phyloP scores from a whole-genome alignment of 2,797 vertebrate genomes.

The Eremophila alpestris region DNA sequence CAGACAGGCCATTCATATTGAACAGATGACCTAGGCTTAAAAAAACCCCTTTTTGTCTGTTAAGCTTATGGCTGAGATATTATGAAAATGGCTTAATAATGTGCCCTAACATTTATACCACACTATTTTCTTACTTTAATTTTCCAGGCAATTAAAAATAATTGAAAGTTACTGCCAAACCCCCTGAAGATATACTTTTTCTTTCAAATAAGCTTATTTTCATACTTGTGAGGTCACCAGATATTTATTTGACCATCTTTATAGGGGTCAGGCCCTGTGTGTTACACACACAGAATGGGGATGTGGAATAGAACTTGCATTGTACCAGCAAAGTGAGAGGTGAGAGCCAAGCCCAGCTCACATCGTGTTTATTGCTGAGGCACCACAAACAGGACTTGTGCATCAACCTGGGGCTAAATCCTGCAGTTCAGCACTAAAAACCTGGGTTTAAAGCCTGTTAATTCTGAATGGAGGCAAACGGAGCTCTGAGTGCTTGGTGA shows the following conservation, averaged over 20 bases:
- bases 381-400: neutral
- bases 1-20: constrained; percentile 65
- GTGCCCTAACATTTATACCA: constrained; percentile 63
- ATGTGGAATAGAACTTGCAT: constrained; percentile 47
- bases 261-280: constrained; percentile 61
- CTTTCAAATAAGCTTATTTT: constrained; percentile 65
- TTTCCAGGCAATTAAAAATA: constrained; percentile 75
- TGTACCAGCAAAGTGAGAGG: constrained; percentile 33
- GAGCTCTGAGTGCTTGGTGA: neutral
- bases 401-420: neutral
- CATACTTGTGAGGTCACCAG: constrained; percentile 63
- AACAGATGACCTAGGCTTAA: constrained; percentile 53
- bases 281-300: neutral
- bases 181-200: constrained; percentile 68
- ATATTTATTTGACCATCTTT: constrained; percentile 69
- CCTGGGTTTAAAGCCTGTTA: neutral
- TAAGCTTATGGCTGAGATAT: constrained; percentile 51
- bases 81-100: constrained; percentile 57
- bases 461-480: neutral
- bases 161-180: constrained; percentile 70
- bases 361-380: neutral
- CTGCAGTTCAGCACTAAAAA: neutral
- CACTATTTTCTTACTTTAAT: constrained; percentile 64
- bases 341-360: neutral
- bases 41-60: constrained; percentile 48